Evolutionary conservation across 2,797 vertebrate species (phyloP).

Genomic region (Chloroceryle inda): DNA sequence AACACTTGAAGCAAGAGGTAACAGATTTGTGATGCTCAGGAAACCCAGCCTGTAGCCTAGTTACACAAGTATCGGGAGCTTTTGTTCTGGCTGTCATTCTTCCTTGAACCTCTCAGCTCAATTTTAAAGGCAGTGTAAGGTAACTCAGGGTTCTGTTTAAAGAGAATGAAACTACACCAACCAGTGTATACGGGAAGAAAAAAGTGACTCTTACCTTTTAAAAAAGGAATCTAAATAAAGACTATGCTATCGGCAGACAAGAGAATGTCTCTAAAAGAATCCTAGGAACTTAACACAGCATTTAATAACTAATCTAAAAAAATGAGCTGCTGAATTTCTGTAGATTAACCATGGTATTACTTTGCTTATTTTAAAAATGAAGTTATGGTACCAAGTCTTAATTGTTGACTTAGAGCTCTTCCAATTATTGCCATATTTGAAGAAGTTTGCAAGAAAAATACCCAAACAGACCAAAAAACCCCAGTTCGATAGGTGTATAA

Average conservation of each 20-base stretch:
- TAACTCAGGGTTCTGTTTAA: background rate
- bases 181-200: background rate
- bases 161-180: background rate
- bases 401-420: background rate
- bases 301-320: background rate
- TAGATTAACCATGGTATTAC: background rate
- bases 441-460: background rate
- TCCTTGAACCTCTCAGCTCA: background rate
- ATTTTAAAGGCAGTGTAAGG: background rate
- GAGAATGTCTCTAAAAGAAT: background rate
- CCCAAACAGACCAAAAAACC: background rate
- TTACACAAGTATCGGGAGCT: background rate
- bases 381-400: background rate
- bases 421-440: background rate
- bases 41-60: background rate
- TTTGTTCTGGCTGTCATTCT: background rate
- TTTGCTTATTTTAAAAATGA: too few species aligned
- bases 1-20: background rate
- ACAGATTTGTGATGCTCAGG: background rate
- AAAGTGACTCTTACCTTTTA: background rate
- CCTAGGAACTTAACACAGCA: background rate
- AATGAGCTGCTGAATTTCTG: rapidly evolving
- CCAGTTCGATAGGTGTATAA: background rate
- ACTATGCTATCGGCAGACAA: background rate
- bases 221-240: background rate